A percentile compares a stretch with the other conserved stretches of the same genome.
These are phyloP conservation scores for Nyctalus aviator DNA, from an alignment of 2,797 vertebrate species.

Conservation along the genomic window DNA sequence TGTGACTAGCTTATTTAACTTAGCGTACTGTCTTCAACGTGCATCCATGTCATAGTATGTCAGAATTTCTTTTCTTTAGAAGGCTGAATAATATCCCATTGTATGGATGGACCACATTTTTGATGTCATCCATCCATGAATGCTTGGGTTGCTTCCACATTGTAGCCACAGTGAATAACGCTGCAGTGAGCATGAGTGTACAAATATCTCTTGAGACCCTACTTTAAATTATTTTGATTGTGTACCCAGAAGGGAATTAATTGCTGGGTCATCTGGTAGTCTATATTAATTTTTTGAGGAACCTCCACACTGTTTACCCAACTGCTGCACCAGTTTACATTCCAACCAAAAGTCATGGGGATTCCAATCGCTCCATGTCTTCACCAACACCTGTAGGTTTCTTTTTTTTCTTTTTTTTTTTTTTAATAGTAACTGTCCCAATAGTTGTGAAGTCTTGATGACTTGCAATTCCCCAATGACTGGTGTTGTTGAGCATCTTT, in stretches of 20 bases:
- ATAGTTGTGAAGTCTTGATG: not conserved
- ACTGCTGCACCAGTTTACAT: not conserved
- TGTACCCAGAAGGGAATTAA: not conserved
- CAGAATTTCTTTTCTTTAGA: not conserved
- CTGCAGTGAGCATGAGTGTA: not conserved
- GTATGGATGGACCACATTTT: not conserved
- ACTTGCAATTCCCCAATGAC: not conserved
- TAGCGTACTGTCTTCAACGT: not conserved
- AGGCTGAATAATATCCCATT: not conserved
- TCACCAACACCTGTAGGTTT: not conserved
- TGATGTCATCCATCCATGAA: not conserved
- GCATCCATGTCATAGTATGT: accelerated
- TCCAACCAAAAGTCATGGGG: not conserved
- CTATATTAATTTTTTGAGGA: not conserved
- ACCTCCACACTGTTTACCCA: not conserved
- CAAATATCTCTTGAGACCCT: not conserved
- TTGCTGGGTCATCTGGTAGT: not conserved
- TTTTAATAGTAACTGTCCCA: not conserved
- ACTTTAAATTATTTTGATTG: not conserved
- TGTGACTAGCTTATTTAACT: not conserved
- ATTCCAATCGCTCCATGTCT: not conserved
- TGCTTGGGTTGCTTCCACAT: not conserved
- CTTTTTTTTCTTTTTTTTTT: not conserved
- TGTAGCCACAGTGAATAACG: not conserved
- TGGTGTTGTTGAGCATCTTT: not conserved